Evolutionary conservation across 2,113 vertebrate genomes (phyloP), one percentile per base, ranked within the genome.

Genomic region (Calyptommatus sinebrachiatus): DNA sequence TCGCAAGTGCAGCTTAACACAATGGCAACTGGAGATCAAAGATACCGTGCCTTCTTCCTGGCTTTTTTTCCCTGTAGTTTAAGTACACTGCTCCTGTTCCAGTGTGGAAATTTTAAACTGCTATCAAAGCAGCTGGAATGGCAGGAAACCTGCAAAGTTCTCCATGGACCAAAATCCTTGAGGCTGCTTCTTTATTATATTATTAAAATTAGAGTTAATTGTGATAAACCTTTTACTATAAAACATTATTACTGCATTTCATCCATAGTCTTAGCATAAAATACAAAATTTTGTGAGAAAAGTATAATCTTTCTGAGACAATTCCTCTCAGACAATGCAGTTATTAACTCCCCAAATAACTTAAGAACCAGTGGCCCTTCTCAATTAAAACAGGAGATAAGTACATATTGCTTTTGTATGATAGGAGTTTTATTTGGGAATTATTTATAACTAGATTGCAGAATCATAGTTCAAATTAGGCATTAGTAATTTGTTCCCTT

Each of bases 401-500:
- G 80, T 83, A 68, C 3, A 2, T 77, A 6, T 2, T 53, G 60
- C 22, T 63, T 82, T 77, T 11, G n/a, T 66, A 82, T 79, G 26
- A 7, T 6, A 79, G 0, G 79, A 46, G 84, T 88, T 84, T 50
- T 74, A 88, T 84, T 46, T 61, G 76, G 12, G 1, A 11, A 57
- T 66, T 85, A 45, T 70, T 18, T 53, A 71, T 41, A 76, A 86
- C 21, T 67, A 83, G 5, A 75, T 46, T 80, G 35, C 20, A 61
- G 24, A 35, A 31, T 77, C 83, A 70, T 45, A 84, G 61, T 6
- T 63, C 73, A 75, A 79, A 79, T 62, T 78, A 57, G 28, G 31
- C 31, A 85, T 87, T 81, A 76, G 14, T 46, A 67, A 88, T 83
- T 83, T 85, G 12, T 74, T 2, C 73, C 11, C 2, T 82, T 12